Base-by-base conservation (phyloP, 2,113 vertebrate species). In the Tachysurus vachellii region DNA sequence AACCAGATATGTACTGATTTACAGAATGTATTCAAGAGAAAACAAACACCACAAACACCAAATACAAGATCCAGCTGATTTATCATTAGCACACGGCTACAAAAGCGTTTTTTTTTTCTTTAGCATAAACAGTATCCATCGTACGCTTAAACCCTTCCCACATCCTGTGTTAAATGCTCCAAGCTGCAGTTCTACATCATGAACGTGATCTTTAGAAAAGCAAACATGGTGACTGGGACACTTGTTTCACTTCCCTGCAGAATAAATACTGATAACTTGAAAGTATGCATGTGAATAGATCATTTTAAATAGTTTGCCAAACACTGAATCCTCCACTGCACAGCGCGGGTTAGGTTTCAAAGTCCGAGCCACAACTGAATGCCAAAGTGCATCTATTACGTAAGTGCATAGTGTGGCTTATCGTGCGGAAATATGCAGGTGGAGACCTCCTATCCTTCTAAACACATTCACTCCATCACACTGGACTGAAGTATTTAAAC, bases 181-280 rank as follows among this genome's bases (percentile, higher is more conserved):
- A 75, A 23, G 21, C 42, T 75, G 3, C 1, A 75, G 21, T 2
- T 75, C 3, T 12, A 47, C 0, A 75, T 75, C 5, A 73, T 23
- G 8, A 73, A 10, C 44, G 13, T 75, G 6, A 71, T 42, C 70
- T 44, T 73, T 47, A 47, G 11, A 50, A 64, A 50, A 1, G 28
- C 12, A n/a, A 83, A 66, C 71, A 57, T 12, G 14, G 11, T 36
- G 66, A 26, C 10, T 10, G 9, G 80, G 21, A 23, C 31, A 50
- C 44, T 26, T 31, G 12, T 87, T 87, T 87, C 71, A 84, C 82
- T 89, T 89, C 88, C 53, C 53, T 31, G 28, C 36, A 23, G 19
- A 6, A 61, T 64, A 4, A 73, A 70, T 82, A 87, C 85, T 59
- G n/a, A 17, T 17, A 61, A 71, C 73, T 44, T 53, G 0, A 57